These are phyloP conservation scores for Tringa solitaria DNA, from an alignment of 2,113 vertebrate genomes.

Conservation along the genomic window DNA sequence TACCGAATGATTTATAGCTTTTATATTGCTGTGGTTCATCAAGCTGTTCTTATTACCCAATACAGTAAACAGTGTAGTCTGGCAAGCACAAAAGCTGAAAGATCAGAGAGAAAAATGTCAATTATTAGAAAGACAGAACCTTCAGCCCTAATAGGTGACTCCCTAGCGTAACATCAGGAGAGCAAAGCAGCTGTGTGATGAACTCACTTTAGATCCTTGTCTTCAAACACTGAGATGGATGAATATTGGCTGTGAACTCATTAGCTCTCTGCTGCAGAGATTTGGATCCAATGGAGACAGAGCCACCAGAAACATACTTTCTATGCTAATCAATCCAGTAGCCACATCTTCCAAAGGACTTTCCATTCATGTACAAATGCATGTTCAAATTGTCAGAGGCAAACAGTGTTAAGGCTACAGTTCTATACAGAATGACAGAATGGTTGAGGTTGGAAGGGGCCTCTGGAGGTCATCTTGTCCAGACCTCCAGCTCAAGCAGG, in stretches of 20 bases:
- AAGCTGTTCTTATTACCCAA: not conserved
- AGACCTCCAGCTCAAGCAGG: not conserved
- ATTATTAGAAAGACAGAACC: not conserved
- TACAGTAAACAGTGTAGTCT: not conserved
- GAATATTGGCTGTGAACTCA: not conserved
- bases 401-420: not conserved
- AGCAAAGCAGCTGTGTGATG: not conserved
- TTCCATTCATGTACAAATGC: not conserved
- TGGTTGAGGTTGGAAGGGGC: not conserved
- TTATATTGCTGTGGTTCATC: not conserved
- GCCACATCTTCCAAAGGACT: not conserved
- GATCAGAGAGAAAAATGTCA: not conserved
- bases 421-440: not conserved
- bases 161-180: not conserved
- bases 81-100: constrained; percentile 1
- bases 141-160: not conserved
- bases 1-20: constrained; percentile 4
- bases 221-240: not conserved
- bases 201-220: not conserved
- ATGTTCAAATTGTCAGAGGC: not conserved
- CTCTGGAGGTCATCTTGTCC: not conserved
- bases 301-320: not conserved
- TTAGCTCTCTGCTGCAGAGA: not conserved
- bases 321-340: not conserved
- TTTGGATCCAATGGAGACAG: not conserved